Evolutionary conservation across 2,113 vertebrate genomes (phyloP).

Genomic region (Polyodon spathula): DNA sequence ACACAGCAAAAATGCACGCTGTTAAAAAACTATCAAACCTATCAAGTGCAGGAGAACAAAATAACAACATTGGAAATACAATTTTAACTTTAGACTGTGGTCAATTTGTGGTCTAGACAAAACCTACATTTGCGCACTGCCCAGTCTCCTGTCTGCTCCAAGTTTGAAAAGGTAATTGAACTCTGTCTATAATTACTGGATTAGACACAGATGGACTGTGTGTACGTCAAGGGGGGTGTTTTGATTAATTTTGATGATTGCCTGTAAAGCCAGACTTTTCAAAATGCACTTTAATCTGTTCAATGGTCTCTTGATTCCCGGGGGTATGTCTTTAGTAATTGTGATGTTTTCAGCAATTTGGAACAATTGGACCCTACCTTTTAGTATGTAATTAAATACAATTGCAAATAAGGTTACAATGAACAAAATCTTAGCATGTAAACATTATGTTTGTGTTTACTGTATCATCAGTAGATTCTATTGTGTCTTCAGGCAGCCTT

Average conservation of each 20-base stretch:
- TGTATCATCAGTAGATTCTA: no score
- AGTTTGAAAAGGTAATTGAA: conserved; percentile 81
- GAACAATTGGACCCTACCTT: conserved; percentile 69
- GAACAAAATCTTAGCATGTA: no score
- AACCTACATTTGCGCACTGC: conserved; percentile 64
- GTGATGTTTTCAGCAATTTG: conserved; percentile 76
- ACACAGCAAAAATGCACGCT: conserved; percentile 12
- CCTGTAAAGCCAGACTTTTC: conserved; percentile 78
- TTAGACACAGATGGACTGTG: conserved; percentile 79
- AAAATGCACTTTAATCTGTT: conserved; percentile 81
- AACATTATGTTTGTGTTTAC: not conserved
- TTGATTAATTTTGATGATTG: conserved; percentile 77
- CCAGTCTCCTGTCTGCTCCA: conserved; percentile 71
- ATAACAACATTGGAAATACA: conserved; percentile 65
- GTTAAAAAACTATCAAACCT: conserved; percentile 37
- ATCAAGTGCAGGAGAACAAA: conserved; percentile 42
- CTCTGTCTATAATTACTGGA: conserved; percentile 77
- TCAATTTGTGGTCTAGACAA: conserved; percentile 78
- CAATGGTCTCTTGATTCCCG: conserved; percentile 72
- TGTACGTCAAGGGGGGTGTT: conserved; percentile 67
- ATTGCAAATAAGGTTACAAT: not conserved
- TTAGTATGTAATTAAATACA: conserved; percentile 48
- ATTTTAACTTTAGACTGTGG: conserved; percentile 75
- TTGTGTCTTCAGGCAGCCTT: no score
- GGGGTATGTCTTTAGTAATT: conserved; percentile 70